These are phyloP conservation scores for Macquaria ambigua DNA, from an alignment of 2,113 vertebrate species.

Conservation along the genomic window DNA sequence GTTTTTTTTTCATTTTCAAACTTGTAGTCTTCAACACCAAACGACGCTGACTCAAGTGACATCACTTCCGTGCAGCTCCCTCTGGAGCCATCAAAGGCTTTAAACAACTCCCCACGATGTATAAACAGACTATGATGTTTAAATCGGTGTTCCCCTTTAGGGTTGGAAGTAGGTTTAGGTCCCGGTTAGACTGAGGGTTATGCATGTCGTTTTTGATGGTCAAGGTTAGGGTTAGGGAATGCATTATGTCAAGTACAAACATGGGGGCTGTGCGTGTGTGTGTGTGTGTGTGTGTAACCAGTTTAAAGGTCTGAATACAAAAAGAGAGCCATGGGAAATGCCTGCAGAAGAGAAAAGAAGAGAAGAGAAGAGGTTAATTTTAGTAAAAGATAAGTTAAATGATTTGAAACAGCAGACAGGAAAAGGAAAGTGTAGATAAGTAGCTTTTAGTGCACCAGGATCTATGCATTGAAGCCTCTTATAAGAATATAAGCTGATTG, in stretches of 20 bases:
- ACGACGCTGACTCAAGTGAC: neutral
- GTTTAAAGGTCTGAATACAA: slow-evolving; percentile 32
- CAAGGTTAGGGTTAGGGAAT: neutral
- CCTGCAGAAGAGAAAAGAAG: slow-evolving; percentile 58
- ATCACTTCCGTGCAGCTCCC: neutral
- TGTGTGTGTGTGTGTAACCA: slow-evolving; percentile 19
- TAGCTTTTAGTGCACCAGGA: slow-evolving; percentile 3
- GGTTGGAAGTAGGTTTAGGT: neutral
- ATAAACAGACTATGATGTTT: neutral
- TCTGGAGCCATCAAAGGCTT: no score
- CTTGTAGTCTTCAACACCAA: neutral
- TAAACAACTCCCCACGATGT: no score
- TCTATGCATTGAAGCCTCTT: slow-evolving; percentile 69
- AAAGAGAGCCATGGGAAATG: slow-evolving; percentile 38
- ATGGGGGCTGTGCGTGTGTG: neutral
- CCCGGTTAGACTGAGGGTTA: neutral
- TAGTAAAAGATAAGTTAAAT: slow-evolving; percentile 14
- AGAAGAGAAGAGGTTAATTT: slow-evolving; percentile 27
- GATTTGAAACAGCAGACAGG: slow-evolving; percentile 12
- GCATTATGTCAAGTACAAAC: neutral
- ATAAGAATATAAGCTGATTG: slow-evolving; percentile 68
- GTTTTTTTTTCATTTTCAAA: neutral
- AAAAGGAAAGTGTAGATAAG: neutral
- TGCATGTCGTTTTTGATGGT: neutral
- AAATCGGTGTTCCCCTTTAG: neutral